Evolutionary conservation across 1,140 invertebrate genomes (phyloP), one percentile per base, ranked within the genome.

Genomic region (Drosophila mojavensis): DNA sequence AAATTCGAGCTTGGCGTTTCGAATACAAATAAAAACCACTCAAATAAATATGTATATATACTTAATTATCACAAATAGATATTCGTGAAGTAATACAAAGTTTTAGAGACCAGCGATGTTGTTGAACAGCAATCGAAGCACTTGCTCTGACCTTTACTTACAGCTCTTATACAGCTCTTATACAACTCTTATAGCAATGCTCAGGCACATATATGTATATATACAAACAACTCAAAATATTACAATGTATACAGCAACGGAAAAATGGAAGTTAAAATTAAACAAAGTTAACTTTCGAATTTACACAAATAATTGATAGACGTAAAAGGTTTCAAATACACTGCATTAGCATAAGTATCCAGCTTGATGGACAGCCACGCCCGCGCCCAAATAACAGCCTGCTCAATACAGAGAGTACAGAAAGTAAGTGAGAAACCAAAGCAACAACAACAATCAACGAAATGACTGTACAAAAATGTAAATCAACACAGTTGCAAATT

Each of bases 401-500:
- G 9, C 20, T 47, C 51, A 53, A 26, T 36, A 53, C 36, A 53
- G 36, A 63, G 50, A 20, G 30, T 15, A 62, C 10, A 45, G 15
- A 65, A 45, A 4, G 61, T 30, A 47, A 28, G 20, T 28, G 17
- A 47, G 58, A 5, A 28, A 28, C 28, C 28, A 33, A 33, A 33
- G 2, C 30, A 33, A 33, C 30, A 67, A 50, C 55, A 71, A 72
- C 48, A 66, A 56, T 55, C 28, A 75, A 53, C 26, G 39, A 48
- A 54, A 75, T 36, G 50, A 74, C 71, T 78, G 71, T 78, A 78
- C 65, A 74, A 69, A 75, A 64, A 59, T 78, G 70, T 74, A 69
- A 78, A 78, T 74, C 4, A 75, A 69, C 60, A 67, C 15, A 76
- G 26, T 63, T 69, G 64, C 60, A 78, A 74, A 69, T 78, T 64